Evolutionary conservation across 2,797 vertebrate species (phyloP).

Genomic region (Austrolebias charrua): DNA sequence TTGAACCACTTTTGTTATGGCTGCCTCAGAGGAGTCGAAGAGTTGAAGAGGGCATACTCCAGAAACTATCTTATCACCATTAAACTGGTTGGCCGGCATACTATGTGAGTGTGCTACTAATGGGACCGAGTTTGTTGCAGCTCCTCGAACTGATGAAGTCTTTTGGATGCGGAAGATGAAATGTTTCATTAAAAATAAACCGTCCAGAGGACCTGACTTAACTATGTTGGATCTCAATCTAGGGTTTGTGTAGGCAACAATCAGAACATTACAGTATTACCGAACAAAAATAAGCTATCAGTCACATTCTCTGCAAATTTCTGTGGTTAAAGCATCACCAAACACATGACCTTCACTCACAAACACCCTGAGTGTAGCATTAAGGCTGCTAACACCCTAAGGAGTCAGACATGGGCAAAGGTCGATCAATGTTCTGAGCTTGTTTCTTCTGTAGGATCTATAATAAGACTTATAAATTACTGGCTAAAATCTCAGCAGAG

Average conservation of each 20-base stretch:
- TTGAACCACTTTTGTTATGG: too few relatives aligned
- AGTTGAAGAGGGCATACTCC: too few relatives aligned
- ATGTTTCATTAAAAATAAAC: too few relatives aligned
- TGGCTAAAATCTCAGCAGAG: conserved; percentile 42
- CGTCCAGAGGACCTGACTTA: too few relatives aligned
- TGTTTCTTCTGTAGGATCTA: conserved; percentile 36
- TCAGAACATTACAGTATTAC: conserved; percentile 12
- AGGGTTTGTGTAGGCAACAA: not conserved
- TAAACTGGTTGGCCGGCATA: too few relatives aligned
- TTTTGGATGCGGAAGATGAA: too few relatives aligned
- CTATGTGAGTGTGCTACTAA: too few relatives aligned
- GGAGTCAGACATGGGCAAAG: conserved; percentile 36
- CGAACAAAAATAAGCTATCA: conserved; percentile 13
- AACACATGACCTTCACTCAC: conserved; percentile 3
- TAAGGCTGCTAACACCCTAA: not conserved
- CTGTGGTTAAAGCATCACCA: conserved; percentile 17
- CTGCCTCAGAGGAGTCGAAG: too few relatives aligned
- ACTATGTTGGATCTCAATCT: too few relatives aligned
- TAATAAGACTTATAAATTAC: conserved; percentile 60
- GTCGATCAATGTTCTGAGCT: conserved; percentile 59
- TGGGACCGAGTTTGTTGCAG: too few relatives aligned
- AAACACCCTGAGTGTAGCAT: conserved; percentile 3
- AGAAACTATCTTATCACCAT: too few relatives aligned
- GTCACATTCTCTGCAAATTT: conserved; percentile 2
- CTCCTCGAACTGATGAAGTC: too few relatives aligned